These are phyloP conservation scores for Cinclus cinclus DNA, from an alignment of 2,113 vertebrate genomes.

Conservation along the genomic window DNA sequence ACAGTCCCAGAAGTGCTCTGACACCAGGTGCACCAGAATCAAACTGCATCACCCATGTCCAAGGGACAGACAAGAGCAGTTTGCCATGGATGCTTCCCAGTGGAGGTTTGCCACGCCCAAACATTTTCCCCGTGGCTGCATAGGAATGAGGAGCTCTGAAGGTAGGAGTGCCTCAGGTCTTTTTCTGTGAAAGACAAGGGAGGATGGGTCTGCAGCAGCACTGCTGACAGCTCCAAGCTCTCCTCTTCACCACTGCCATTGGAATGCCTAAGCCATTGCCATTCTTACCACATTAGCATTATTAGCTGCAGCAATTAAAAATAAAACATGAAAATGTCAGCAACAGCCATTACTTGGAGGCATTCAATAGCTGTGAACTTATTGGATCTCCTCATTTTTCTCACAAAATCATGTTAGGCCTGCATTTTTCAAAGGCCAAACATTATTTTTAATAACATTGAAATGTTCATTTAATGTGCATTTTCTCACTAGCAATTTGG, in stretches of 20 bases:
- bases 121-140: background rate
- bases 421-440: slow-evolving; percentile 43
- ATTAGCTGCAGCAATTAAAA: slow-evolving; percentile 52
- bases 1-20: background rate
- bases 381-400: background rate
- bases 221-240: background rate
- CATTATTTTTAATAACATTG: slow-evolving; percentile 41
- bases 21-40: fast-evolving
- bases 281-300: background rate
- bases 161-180: background rate
- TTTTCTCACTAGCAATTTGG: slow-evolving; percentile 40
- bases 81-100: background rate
- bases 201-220: background rate
- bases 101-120: background rate
- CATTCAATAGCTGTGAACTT: background rate
- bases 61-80: background rate
- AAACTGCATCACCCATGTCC: background rate
- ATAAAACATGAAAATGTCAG: slow-evolving; percentile 9
- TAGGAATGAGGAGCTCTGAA: background rate
- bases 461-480: slow-evolving; percentile 39
- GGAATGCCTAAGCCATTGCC: background rate
- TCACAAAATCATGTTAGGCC: slow-evolving; percentile 24
- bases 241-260: background rate
- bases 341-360: slow-evolving; percentile 8
- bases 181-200: background rate